Percentiles rank a stretch among this genome's conserved stretches.
Evolutionary conservation across 2,888 invertebrate species (phyloP).

Genomic region (Gastrophysa polygoni): DNA sequence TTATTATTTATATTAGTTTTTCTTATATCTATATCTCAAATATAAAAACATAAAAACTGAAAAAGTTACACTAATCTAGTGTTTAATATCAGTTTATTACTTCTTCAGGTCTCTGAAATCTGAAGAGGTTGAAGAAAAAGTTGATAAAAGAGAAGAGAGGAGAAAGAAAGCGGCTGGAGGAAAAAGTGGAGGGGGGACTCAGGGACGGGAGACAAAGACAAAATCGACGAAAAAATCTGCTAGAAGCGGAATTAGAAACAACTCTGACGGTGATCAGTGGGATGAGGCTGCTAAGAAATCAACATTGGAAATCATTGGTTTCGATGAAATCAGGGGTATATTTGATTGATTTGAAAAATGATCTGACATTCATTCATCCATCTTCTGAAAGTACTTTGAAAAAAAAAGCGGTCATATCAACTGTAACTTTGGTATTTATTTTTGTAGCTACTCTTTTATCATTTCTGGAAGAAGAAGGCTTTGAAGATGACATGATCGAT

Average conservation of each 20-base stretch:
- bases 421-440: background rate
- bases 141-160: constrained; percentile 84
- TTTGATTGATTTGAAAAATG: background rate
- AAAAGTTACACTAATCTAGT: no score
- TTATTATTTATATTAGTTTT: no score
- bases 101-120: constrained; percentile 33
- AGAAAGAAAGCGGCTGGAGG: constrained; percentile 86
- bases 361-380: no score
- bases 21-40: no score
- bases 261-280: constrained; percentile 68
- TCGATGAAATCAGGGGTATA: constrained; percentile 71
- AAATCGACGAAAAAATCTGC: constrained; percentile 87
- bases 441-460: background rate
- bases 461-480: constrained; percentile 59
- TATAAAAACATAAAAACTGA: no score
- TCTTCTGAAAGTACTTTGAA: background rate
- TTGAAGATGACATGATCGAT: constrained; percentile 73
- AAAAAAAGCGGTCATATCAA: no score
- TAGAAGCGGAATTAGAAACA: constrained; percentile 63
- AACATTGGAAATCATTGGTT: constrained; percentile 68
- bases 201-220: constrained; percentile 94
- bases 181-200: constrained; percentile 90
- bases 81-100: no score
- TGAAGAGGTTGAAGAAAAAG: constrained; percentile 58
- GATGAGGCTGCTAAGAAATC: constrained; percentile 62